Evolutionary conservation across 92 coral and sea anemone species (phyloP), one percentile per base, ranked within the genome.

Genomic region (Hydrozoanthus gracilis): DNA sequence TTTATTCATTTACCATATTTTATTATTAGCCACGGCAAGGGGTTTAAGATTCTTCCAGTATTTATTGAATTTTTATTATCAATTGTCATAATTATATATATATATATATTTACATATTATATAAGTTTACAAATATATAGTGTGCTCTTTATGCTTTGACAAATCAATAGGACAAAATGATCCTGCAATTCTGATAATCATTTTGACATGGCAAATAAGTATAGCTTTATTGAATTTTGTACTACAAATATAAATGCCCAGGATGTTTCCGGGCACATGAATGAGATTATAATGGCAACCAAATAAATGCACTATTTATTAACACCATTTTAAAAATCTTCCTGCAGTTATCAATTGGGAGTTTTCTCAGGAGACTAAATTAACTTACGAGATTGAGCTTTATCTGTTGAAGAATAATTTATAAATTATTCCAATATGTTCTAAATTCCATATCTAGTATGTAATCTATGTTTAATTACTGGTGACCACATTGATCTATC

Each of bases 1-100:
- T 7, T 8, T 58, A 8, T 58, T 58, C 64, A 58, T 8, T 58
- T 7, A 9, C 47, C 49, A 3, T 68, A 68, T 27, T 35, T 35
- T 35, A 58, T 58, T 58, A 68, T 68, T 8, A 68, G 73, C 73
- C 73, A 17, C 44, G 49, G 73, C 73, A 68, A 68, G 44, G 10
- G 27, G 73, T 68, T 68, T 27, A 68, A 18, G 44, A 27, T 64
- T 14, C 44, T 68, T 64, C 44, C 73, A 68, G 73, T 68, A 68
- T 68, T 68, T 68, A 68, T 68, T 68, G 14, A 68, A 39, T 68
- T 68, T 68, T 68, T 35, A 68, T 68, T 27, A 27, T 27, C 39
- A 27, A 27, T 27, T 27, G 39, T 0, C 39, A 27, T 27, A 27
- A 27, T 27, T 27, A 27, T 27, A 27, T 27, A 27, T 27, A 27